Percentiles rank a stretch among this genome's conserved stretches.
phyloP scores from a whole-genome alignment of 2,797 vertebrate species.

The Gymnoscopelus microlampas region DNA sequence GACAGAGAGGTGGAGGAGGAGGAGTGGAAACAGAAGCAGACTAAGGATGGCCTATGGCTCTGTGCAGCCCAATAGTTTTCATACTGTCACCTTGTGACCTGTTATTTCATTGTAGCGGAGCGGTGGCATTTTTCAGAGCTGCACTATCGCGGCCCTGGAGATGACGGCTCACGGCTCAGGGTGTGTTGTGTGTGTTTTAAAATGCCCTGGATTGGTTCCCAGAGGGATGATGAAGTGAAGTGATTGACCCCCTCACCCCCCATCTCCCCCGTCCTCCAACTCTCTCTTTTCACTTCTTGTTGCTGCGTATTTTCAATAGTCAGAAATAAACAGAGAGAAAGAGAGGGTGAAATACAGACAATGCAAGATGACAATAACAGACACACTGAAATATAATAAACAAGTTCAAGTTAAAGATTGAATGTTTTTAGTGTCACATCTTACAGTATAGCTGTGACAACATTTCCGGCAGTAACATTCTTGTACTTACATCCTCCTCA shows the following conservation, averaged over 20 bases:
- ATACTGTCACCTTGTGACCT: constrained; percentile 44
- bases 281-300: no score
- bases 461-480: no score
- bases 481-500: no score
- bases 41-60: constrained; percentile 43
- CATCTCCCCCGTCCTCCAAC: no score
- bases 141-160: constrained; percentile 32
- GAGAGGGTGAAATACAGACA: no score
- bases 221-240: constrained; percentile 36
- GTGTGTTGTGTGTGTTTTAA: constrained; percentile 18
- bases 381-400: no score
- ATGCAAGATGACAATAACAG: no score
- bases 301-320: no score
- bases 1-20: constrained; percentile 34
- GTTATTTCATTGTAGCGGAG: constrained; percentile 53
- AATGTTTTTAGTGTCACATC: no score
- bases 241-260: background rate
- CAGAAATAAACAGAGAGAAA: no score
- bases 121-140: constrained; percentile 10
- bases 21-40: constrained; percentile 43
- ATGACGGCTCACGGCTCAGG: constrained; percentile 5
- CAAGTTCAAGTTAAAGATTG: no score
- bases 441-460: no score
- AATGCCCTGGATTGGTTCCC: constrained; percentile 11
- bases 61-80: constrained; percentile 40